Conservation (phyloP, 2,888 invertebrate genomes). For the Steromphala cineraria region DNA sequence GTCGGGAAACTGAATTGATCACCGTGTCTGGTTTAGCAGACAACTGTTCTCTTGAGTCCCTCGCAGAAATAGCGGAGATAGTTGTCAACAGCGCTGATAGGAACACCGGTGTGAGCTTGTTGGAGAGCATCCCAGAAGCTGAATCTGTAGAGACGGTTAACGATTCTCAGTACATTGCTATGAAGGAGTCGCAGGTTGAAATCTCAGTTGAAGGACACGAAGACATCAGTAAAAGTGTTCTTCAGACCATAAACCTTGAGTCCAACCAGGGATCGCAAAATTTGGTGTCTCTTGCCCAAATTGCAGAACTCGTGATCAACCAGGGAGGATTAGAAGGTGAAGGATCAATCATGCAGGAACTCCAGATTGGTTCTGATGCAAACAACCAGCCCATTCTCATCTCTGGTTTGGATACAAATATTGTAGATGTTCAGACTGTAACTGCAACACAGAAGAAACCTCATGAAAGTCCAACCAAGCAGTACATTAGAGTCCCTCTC, state of each 20-base stretch:
- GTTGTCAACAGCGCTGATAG: constrained; percentile 2
- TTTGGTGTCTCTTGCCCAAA: not conserved
- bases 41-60: not conserved
- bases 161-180: not conserved
- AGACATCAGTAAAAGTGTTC: not conserved
- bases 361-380: not conserved
- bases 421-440: not conserved
- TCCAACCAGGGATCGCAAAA: not conserved
- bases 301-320: constrained; percentile 4
- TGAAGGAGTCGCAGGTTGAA: not conserved
- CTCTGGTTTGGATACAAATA: not conserved
- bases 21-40: not conserved
- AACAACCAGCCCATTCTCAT: not conserved
- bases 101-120: not conserved
- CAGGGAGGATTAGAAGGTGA: not conserved
- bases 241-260: not conserved
- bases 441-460: not conserved
- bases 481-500: not conserved
- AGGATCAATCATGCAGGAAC: not conserved
- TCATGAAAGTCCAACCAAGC: not conserved
- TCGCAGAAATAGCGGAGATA: not conserved
- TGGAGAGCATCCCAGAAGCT: not conserved
- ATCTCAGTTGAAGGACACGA: not conserved
- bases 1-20: not conserved
- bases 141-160: not conserved